phyloP scores from a whole-genome alignment of 2,797 vertebrate species.

The Arrhamphus sclerolepis region DNA sequence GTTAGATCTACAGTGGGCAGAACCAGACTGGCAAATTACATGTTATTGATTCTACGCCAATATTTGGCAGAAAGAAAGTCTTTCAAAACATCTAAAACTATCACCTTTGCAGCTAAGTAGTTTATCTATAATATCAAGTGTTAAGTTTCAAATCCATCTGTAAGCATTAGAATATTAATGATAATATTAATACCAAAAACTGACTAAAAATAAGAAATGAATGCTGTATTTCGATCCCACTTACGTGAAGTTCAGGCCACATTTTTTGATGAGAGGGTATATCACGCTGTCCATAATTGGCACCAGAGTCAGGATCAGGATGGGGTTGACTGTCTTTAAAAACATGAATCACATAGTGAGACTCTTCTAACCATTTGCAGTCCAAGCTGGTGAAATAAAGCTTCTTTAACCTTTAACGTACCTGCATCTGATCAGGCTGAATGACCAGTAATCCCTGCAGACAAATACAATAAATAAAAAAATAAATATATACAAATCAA shows the following conservation, averaged over 20 bases:
- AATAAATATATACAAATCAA: too few relatives aligned
- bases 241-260: conserved; percentile 93
- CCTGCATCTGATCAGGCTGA: conserved; percentile 98
- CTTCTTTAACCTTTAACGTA: conserved; percentile 48
- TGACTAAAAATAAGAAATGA: not conserved
- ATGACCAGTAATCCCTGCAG: conserved; percentile 84
- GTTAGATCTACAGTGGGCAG: too few relatives aligned
- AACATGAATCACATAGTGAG: conserved; percentile 30
- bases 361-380: conserved; percentile 28
- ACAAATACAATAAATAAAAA: too few relatives aligned
- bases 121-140: too few relatives aligned
- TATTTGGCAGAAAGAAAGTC: too few relatives aligned
- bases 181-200: not conserved
- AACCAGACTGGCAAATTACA: too few relatives aligned
- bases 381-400: too few relatives aligned
- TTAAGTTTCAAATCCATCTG: too few relatives aligned
- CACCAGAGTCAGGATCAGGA: conserved; percentile 91
- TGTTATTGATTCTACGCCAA: too few relatives aligned
- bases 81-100: too few relatives aligned
- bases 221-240: conserved; percentile 1
- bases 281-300: conserved; percentile 86
- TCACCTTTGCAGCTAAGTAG: too few relatives aligned
- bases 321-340: conserved; percentile 89
- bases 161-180: too few relatives aligned
- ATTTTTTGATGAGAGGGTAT: conserved; percentile 92